Percentiles rank a stretch among this genome's conserved stretches.
Conservation (phyloP, 2,113 vertebrate species). For the Epinephelus fuscoguttatus region DNA sequence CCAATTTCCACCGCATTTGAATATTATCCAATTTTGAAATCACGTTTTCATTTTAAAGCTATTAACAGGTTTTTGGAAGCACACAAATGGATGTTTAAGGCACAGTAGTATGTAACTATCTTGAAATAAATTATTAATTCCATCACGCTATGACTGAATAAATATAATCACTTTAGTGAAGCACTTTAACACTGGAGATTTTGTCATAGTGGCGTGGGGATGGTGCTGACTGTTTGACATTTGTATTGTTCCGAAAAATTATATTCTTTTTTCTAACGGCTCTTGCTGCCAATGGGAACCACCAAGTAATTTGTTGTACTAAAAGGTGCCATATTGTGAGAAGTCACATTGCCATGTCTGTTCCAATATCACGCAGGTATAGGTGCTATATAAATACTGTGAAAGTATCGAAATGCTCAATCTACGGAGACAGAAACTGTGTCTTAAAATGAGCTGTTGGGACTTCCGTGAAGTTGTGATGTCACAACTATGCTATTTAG, state of each 20-base stretch:
- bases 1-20: constrained; percentile 58
- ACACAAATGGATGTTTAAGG: constrained; percentile 66
- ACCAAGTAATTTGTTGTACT: too few species aligned
- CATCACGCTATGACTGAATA: constrained; percentile 51
- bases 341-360: too few species aligned
- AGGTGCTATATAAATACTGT: too few species aligned
- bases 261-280: too few species aligned
- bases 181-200: not conserved
- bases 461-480: too few species aligned
- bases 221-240: not conserved
- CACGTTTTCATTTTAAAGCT: constrained; percentile 70
- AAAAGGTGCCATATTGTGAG: too few species aligned
- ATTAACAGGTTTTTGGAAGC: constrained; percentile 62
- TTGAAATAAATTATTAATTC: constrained; percentile 72
- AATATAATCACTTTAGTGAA: constrained; percentile 40
- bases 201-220: not conserved
- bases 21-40: constrained; percentile 70
- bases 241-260: not conserved
- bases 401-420: too few species aligned
- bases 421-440: too few species aligned
- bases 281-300: too few species aligned
- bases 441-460: too few species aligned
- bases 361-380: too few species aligned
- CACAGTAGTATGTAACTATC: constrained; percentile 65
- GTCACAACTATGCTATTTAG: too few species aligned